Evolutionary conservation across 2,113 vertebrate genomes (phyloP).

Genomic region (Grantiella picta): DNA sequence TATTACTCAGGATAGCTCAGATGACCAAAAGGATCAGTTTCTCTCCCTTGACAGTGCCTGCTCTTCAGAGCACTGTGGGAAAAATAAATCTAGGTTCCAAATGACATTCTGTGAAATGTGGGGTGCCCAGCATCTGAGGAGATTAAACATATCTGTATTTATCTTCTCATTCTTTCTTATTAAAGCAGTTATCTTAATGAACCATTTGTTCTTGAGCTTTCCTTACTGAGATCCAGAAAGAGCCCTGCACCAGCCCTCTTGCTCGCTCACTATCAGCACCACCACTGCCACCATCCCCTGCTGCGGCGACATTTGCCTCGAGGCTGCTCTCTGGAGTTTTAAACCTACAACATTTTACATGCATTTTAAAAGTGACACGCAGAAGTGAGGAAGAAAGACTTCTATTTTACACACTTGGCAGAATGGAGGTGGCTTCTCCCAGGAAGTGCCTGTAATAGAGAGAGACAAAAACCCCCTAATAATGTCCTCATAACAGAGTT

Average conservation of each 20-base stretch:
- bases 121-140: not conserved
- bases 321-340: not conserved
- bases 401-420: not conserved
- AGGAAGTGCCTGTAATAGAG: not conserved
- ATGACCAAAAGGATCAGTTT: not conserved
- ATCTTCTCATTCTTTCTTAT: not conserved
- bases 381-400: not conserved
- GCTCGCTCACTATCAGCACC: rapidly evolving
- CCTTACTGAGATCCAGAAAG: not conserved
- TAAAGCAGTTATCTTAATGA: not conserved
- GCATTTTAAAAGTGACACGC: not conserved
- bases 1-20: not conserved
- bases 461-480: not conserved
- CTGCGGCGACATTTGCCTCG: rapidly evolving
- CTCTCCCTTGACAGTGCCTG: not conserved
- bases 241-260: not conserved
- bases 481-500: not conserved
- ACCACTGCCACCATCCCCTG: not conserved
- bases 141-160: rapidly evolving
- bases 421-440: not conserved
- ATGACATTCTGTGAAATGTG: not conserved
- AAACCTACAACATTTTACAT: not conserved
- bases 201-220: not conserved
- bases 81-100: not conserved
- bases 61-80: not conserved